phyloP scores from a whole-genome alignment of 2,113 vertebrate genomes.

The Oxyruncus cristatus region DNA sequence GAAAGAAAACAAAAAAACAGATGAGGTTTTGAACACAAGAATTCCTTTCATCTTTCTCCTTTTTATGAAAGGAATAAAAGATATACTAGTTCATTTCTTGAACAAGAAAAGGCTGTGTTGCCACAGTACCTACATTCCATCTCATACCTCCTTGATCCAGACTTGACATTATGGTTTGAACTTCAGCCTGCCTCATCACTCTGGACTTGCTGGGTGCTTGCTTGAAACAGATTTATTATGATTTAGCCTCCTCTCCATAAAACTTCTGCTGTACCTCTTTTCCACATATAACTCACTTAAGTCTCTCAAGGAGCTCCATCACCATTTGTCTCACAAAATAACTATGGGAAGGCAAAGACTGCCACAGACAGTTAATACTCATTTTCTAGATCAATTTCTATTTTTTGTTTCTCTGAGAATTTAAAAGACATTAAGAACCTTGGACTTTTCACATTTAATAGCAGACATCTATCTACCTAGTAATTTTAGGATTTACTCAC shows the following conservation, averaged over 20 bases:
- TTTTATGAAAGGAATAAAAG: not conserved
- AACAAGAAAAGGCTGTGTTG: not conserved
- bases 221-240: not conserved
- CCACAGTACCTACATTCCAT: not conserved
- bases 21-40: not conserved
- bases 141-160: not conserved
- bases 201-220: not conserved
- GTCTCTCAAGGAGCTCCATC: not conserved
- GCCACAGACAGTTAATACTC: not conserved
- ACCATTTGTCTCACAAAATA: not conserved
- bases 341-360: not conserved
- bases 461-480: not conserved
- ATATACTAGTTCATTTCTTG: not conserved
- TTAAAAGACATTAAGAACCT: not conserved
- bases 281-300: not conserved
- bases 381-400: not conserved
- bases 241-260: not conserved
- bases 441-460: not conserved
- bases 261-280: not conserved
- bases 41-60: not conserved
- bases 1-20: not conserved
- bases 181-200: not conserved
- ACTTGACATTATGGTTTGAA: not conserved
- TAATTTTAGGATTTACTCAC: not conserved
- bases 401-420: not conserved